Evolutionary conservation across 2,113 vertebrate genomes (phyloP), one percentile per base, ranked within the genome.

Genomic region (Catagonus wagneri): DNA sequence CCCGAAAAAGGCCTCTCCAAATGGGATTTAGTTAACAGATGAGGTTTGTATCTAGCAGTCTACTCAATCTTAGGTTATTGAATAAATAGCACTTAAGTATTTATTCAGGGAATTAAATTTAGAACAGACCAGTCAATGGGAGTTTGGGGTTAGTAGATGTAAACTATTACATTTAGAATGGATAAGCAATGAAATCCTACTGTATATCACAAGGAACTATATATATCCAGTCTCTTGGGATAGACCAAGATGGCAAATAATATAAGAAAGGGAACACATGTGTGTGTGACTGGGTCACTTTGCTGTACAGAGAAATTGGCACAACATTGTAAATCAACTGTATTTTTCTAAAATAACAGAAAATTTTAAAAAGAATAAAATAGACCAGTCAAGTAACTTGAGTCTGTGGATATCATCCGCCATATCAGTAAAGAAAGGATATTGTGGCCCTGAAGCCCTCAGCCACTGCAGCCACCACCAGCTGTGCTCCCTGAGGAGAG

Each of bases 31-130:
- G 89, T 83, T 90, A 80, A 87, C 32, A 87, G 60, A 75, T 50
- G 7, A 95, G 29, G 25, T 89, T 27, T 34, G 34, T 81, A 71
- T 91, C 23, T 36, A 93, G 54, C 84, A 78, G 68, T 58, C 88
- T 93, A n/a, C 36, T 74, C 23, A 85, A 65, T 27, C 34, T 86
- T 89, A 25, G 15, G 5, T 61, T 80, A 68, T 34, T 90, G 66
- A 94, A 94, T 66, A 65, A 61, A 90, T 19, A 91, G 11, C 17
- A 72, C 34, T 94, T 94, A 93, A 93, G 78, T 83, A 44, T 95
- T 94, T 78, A 93, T 83, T 85, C 79, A 92, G 54, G 56, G 27
- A 65, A 94, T 95, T 80, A 44, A 22, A 95, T 86, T 95, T 95
- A 22, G 68, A 86, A 93, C 65, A 66, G 22, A 95, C 88, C 13